These are phyloP conservation scores for Tonatia bakeri DNA, from an alignment of 2,113 vertebrate species.

Conservation along the genomic window DNA sequence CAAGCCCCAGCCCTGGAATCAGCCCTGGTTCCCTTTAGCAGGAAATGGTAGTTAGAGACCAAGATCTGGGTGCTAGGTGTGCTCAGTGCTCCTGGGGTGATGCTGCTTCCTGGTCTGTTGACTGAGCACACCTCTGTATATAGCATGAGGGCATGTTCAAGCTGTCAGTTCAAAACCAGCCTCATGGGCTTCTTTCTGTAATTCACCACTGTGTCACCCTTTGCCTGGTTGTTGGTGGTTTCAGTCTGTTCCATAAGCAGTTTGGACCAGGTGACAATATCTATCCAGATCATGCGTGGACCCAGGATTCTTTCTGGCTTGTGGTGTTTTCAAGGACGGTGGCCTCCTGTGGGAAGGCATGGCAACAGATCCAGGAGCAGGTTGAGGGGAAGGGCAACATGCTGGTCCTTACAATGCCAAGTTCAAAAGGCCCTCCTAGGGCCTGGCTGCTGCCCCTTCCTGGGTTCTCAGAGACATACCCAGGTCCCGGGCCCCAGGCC, in stretches of 20 bases:
- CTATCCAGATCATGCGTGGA: neutral
- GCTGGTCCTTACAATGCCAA: neutral
- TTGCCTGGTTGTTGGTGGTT: neutral
- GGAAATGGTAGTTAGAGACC: neutral
- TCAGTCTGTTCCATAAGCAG: neutral
- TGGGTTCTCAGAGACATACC: neutral
- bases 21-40: neutral
- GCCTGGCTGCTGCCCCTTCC: neutral
- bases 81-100: accelerated
- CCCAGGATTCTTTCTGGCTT: neutral
- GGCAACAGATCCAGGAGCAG: neutral
- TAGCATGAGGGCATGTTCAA: neutral
- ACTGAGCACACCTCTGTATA: neutral
- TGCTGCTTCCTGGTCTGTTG: too few relatives aligned
- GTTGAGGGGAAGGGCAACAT: neutral
- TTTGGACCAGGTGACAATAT: neutral
- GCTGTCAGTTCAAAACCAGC: neutral
- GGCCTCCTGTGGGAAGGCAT: neutral
- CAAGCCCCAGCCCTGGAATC: neutral
- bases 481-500: too few relatives aligned
- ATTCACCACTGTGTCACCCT: neutral
- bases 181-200: neutral
- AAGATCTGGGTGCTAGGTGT: neutral
- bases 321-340: neutral
- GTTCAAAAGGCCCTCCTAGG: neutral